Conservation (phyloP, 2,113 vertebrate genomes). For the Etheostoma spectabile region DNA sequence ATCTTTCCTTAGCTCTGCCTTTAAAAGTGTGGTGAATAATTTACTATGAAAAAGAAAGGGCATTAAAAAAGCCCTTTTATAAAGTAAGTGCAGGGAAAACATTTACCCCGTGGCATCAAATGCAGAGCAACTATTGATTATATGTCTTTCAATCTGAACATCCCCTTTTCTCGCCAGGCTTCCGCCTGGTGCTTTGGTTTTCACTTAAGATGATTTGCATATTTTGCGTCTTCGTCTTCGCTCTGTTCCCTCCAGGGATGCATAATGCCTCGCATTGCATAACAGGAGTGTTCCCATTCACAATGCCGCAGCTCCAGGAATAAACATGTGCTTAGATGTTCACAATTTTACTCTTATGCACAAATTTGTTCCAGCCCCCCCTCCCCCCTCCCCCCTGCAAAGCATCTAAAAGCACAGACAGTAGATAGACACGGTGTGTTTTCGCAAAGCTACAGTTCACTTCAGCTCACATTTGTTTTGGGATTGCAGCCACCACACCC, state of each 20-base stretch:
- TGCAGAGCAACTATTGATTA: constrained; percentile 73
- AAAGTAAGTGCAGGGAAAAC: constrained; percentile 42
- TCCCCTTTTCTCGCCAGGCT: constrained; percentile 44
- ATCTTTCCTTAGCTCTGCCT: constrained; percentile 26
- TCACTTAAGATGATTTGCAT: constrained; percentile 79
- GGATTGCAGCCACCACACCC: neutral
- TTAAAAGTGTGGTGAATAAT: constrained; percentile 69
- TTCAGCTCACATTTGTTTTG: constrained; percentile 22
- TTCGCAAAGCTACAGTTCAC: constrained; percentile 12
- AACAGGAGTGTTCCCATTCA: constrained; percentile 70
- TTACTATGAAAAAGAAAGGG: constrained; percentile 49
- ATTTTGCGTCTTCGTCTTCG: constrained; percentile 70
- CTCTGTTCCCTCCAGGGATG: constrained; percentile 68
- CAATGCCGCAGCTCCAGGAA: constrained; percentile 59
- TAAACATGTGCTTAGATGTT: constrained; percentile 65
- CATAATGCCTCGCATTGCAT: constrained; percentile 72
- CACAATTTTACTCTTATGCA: constrained; percentile 56
- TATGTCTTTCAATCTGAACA: constrained; percentile 67
- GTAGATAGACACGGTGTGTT: constrained; percentile 1
- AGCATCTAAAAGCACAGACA: constrained; percentile 29
- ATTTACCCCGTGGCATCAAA: constrained; percentile 36
- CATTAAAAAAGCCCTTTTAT: constrained; percentile 47
- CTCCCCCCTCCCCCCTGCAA: constrained; percentile 33
- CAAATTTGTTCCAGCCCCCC: constrained; percentile 50
- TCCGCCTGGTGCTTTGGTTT: constrained; percentile 58